phyloP scores from a whole-genome alignment of 37 sponge, comb jelly and placozoan genomes.

The Diacarnus erythraeanus region DNA sequence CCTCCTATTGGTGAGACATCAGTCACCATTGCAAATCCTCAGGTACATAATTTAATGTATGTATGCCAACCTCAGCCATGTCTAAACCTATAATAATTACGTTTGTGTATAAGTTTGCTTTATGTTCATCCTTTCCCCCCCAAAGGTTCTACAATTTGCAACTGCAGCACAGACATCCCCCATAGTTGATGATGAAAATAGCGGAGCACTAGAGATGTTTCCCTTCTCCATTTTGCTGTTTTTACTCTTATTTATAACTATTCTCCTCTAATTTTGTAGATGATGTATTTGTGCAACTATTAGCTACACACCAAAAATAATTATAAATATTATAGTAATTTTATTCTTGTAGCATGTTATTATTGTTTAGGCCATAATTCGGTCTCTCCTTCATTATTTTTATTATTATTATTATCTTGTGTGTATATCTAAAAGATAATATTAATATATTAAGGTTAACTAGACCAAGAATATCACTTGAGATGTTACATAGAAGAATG shows the following conservation, averaged over 20 bases:
- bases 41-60: neutral
- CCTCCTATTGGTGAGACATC: neutral
- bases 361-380: too few species aligned
- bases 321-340: neutral
- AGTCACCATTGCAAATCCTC: neutral
- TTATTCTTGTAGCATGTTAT: too few species aligned
- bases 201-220: neutral
- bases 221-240: neutral
- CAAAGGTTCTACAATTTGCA: neutral
- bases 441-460: too few species aligned
- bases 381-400: too few species aligned
- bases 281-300: neutral
- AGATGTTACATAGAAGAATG: too few species aligned
- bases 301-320: neutral
- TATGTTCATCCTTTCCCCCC: neutral
- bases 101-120: too few species aligned
- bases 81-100: too few species aligned
- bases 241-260: neutral
- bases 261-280: neutral
- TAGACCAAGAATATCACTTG: too few species aligned
- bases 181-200: too few species aligned
- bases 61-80: neutral
- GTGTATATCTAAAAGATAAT: too few species aligned
- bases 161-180: neutral
- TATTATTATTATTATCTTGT: too few species aligned